Evolutionary conservation across 2,797 vertebrate genomes (phyloP), one percentile per base, ranked within the genome.

Genomic region (Enteromius trimaculatus): DNA sequence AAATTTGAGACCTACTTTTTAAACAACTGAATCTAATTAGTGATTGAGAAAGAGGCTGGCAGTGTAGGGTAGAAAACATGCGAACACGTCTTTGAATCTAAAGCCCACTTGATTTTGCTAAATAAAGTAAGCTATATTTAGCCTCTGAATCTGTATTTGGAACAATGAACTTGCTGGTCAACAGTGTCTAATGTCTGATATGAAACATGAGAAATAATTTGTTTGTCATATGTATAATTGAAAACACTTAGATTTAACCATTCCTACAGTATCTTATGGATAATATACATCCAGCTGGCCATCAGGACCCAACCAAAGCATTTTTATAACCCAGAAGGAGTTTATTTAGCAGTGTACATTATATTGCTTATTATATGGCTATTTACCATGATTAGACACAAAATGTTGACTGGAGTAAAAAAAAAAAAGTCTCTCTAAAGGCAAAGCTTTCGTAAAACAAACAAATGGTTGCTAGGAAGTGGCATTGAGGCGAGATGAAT

Each of bases 1-100:
- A 23, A 60, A 69, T 44, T 58, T n/a, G 14, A 39, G 23, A 80
- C 62, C 44, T 51, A 79, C 79, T 51, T 82, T 75, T 72, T 34
- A 72, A 71, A 72, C 26, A 23, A 49, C 68, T 49, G 39, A 49
- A 23, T 53, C 21, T 37, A 49, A 62, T 58, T 47, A 47, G 79
- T 19, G 26, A 55, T 31, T 49, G 55, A 23, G 39, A 53, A 53
- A 39, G 68, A 72, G 34, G 16, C 42, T 34, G 34, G 23, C 8
- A 39, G 3, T 37, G 21, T 34, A 21, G 10, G 44, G 44, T 9
- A 21, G 49, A 37, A 21, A 9, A 77, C 14, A 51, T 17, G 51
- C 23, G 34, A 72, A 62, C 26, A 72, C 0, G 26, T 71, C 29
- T 80, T 31, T 55, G 19, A 19, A 34, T 34, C 17, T 17, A 31